Percentiles rank a stretch among this genome's conserved stretches.
phyloP scores from a whole-genome alignment of 2,888 invertebrate genomes.

The Aspidapion aeneum region DNA sequence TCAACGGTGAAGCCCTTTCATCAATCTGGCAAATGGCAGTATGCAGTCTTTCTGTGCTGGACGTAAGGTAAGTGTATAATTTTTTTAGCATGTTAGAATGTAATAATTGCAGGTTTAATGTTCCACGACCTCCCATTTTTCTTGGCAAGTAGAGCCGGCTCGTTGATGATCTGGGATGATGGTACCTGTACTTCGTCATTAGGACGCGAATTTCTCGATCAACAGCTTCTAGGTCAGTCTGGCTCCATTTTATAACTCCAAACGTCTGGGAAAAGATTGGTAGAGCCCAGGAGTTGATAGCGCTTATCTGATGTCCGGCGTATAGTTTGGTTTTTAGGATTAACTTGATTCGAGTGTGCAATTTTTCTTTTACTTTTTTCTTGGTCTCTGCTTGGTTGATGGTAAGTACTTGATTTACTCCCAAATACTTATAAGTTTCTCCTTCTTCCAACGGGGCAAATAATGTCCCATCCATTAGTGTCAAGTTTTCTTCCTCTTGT shows the following conservation, averaged over 20 bases:
- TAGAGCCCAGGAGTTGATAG: too few relatives aligned
- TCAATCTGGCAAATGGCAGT: not conserved
- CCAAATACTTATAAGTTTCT: constrained; percentile 6
- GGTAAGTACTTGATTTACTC: not conserved
- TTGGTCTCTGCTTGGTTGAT: not conserved
- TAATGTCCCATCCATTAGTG: too few relatives aligned
- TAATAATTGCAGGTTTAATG: not conserved
- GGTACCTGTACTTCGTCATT: not conserved
- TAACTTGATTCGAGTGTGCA: not conserved
- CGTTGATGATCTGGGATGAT: not conserved
- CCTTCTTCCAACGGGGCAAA: too few relatives aligned
- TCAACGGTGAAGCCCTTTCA: not conserved
- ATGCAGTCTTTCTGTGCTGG: not conserved
- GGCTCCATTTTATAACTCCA: too few relatives aligned
- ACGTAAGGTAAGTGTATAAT: constrained; percentile 1
- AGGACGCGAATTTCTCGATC: not conserved
- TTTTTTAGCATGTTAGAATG: not conserved
- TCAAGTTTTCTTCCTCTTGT: too few relatives aligned
- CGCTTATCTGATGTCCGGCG: too few relatives aligned
- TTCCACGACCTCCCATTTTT: not conserved
- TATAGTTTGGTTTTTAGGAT: too few relatives aligned
- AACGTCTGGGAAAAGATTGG: too few relatives aligned
- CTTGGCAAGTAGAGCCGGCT: not conserved
- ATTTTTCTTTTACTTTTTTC: constrained; percentile 3
- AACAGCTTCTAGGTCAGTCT: not conserved